phyloP scores from a whole-genome alignment of 1,140 invertebrate genomes.

The Maniola jurtina region DNA sequence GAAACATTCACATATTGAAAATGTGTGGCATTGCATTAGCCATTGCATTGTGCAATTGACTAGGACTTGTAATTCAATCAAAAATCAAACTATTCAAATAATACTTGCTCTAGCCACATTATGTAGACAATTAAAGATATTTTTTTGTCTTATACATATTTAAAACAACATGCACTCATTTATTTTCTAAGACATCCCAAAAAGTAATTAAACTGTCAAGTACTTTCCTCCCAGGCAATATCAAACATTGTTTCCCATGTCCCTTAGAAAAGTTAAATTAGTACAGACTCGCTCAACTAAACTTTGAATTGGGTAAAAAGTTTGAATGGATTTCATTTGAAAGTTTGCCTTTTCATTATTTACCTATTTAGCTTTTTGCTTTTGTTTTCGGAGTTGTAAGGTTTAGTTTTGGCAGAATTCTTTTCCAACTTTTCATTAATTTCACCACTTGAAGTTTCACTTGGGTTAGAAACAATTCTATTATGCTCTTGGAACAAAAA shows the following conservation, averaged over 20 bases:
- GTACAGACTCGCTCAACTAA: constrained; percentile 49
- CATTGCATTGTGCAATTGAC: too few species aligned
- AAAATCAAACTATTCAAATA: too few species aligned
- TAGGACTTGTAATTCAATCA: too few species aligned
- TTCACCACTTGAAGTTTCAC: constrained; percentile 35
- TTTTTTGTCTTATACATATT: neutral
- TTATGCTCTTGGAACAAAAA: constrained; percentile 7
- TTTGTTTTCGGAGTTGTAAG: constrained; percentile 51
- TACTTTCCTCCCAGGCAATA: constrained; percentile 18
- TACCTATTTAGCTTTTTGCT: constrained; percentile 61
- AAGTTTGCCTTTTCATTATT: constrained; percentile 69
- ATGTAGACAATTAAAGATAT: too few species aligned
- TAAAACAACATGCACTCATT: constrained; percentile 1
- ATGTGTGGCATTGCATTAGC: too few species aligned
- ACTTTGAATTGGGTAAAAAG: constrained; percentile 64
- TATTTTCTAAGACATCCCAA: neutral
- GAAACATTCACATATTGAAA: too few species aligned
- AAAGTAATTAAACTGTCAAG: constrained; percentile 18
- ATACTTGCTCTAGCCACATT: too few species aligned
- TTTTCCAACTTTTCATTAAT: constrained; percentile 53
- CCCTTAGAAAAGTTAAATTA: constrained; percentile 61
- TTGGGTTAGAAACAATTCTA: constrained; percentile 22
- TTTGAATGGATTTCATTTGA: constrained; percentile 68
- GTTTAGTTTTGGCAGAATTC: constrained; percentile 51
- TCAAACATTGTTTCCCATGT: constrained; percentile 45